These are phyloP conservation scores for Serrognathus titanus DNA, from an alignment of 2,888 invertebrate species.

Conservation along the genomic window DNA sequence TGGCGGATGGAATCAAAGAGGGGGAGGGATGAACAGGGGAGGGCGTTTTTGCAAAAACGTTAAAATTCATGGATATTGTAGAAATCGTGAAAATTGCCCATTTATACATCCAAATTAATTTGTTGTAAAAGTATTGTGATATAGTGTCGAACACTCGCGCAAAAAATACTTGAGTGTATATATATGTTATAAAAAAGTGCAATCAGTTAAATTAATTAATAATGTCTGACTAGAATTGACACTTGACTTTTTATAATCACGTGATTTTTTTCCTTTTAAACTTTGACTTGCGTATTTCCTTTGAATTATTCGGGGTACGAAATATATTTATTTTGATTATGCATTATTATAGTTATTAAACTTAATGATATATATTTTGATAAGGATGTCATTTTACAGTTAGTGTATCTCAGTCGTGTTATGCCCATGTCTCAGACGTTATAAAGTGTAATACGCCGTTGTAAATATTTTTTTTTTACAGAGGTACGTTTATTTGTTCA, in stretches of 20 bases:
- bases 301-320: too few species aligned
- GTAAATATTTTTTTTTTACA: neutral
- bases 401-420: neutral
- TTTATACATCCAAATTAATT: constrained; percentile 67
- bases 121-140: neutral
- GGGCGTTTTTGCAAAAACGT: constrained; percentile 71
- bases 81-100: constrained; percentile 77
- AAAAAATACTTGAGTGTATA: neutral
- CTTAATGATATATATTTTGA: constrained; percentile 14
- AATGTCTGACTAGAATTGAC: neutral
- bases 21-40: constrained; percentile 50
- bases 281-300: too few species aligned
- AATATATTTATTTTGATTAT: too few species aligned
- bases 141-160: too few species aligned
- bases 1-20: constrained; percentile 52
- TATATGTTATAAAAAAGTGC: constrained; percentile 61
- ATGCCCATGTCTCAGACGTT: neutral
- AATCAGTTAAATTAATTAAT: neutral
- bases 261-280: too few species aligned
- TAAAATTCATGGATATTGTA: constrained; percentile 75
- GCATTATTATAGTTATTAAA: constrained; percentile 5
- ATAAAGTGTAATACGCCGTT: neutral
- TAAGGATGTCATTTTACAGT: constrained; percentile 21
- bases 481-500: neutral
- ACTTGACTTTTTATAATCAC: too few species aligned